phyloP scores from a whole-genome alignment of 92 coral and sea anemone species.

The Epizoanthus rinbou region DNA sequence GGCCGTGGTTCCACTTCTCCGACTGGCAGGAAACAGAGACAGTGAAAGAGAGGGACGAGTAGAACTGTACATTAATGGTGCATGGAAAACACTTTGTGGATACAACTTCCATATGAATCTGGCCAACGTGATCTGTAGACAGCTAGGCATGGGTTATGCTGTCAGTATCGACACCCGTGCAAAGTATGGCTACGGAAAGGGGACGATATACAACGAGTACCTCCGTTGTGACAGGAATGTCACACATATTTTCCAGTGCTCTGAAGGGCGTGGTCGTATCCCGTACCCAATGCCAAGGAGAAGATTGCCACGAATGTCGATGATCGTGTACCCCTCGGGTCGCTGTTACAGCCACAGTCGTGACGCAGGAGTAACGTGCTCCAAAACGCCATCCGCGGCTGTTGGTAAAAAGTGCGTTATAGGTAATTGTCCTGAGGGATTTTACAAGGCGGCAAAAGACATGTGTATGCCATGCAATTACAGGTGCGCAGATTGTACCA shows the following conservation, averaged over 20 bases:
- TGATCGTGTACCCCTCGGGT: background rate
- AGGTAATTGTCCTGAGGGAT: conserved; percentile 26
- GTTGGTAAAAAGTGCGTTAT: conserved; percentile 53
- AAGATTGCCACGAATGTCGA: background rate
- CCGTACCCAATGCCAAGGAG: background rate
- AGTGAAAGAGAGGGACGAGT: conserved; percentile 76
- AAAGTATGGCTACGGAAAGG: conserved; percentile 63
- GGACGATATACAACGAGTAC: conserved; percentile 63
- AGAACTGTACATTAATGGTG: conserved; percentile 45
- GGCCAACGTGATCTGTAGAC: conserved; percentile 80
- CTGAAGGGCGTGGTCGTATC: conserved; percentile 20
- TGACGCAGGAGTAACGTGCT: conserved; percentile 79
- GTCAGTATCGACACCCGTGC: conserved; percentile 56
- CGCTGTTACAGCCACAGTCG: conserved; percentile 67
- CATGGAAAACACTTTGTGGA: conserved; percentile 75
- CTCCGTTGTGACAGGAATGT: conserved; percentile 65
- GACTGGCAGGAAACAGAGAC: conserved; percentile 73
- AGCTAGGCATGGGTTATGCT: conserved; percentile 77
- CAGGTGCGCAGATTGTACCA: conserved; percentile 62
- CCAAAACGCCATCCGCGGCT: conserved; percentile 48
- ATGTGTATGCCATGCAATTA: conserved; percentile 57
- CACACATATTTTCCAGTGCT: conserved; percentile 65
- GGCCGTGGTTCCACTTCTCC: conserved; percentile 59
- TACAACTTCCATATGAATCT: conserved; percentile 67
- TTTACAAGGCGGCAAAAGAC: conserved; percentile 65